Percentiles rank a stretch among this genome's conserved stretches.
These are phyloP conservation scores for Larimichthys crocea DNA, from an alignment of 2,113 vertebrate genomes.

Conservation along the genomic window DNA sequence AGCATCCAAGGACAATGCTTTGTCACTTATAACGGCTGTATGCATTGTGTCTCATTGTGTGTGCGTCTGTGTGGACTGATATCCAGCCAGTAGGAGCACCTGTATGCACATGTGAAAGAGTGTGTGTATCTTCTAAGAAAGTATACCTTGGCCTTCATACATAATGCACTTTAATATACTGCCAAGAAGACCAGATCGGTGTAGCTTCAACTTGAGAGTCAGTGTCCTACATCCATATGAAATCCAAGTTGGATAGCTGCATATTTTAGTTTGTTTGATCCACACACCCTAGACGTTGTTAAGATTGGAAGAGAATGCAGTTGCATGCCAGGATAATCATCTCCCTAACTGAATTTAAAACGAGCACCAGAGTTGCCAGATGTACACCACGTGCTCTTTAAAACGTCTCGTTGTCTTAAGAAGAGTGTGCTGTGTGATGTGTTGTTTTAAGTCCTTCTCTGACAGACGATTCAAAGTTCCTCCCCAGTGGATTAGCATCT, in stretches of 20 bases:
- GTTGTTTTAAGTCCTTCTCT: conserved; percentile 16
- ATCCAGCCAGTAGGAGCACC: neutral
- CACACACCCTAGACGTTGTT: conserved; percentile 6
- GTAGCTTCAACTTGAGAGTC: conserved; percentile 29
- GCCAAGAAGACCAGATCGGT: conserved; percentile 45
- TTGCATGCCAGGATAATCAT: conserved; percentile 45
- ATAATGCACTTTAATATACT: conserved; percentile 46
- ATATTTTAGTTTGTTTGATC: conserved; percentile 54
- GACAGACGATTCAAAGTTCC: conserved; percentile 18
- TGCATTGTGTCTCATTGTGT: conserved; percentile 20
- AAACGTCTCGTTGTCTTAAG: conserved; percentile 30
- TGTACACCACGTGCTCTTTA: conserved; percentile 33
- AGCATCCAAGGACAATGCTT: conserved; percentile 70
- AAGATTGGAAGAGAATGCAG: conserved; percentile 21
- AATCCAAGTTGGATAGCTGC: conserved; percentile 15
- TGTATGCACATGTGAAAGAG: neutral
- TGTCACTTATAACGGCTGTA: conserved; percentile 47
- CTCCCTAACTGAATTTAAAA: conserved; percentile 33
- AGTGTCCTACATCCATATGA: conserved; percentile 37
- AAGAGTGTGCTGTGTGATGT: conserved; percentile 15
- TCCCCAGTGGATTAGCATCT: conserved; percentile 27
- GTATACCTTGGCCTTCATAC: conserved; percentile 35
- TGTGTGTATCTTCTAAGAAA: neutral
- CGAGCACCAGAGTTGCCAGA: conserved; percentile 31
- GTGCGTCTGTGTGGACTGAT: neutral